Evolutionary conservation across 2,797 vertebrate species (phyloP).

Genomic region (Australoheros facetus): DNA sequence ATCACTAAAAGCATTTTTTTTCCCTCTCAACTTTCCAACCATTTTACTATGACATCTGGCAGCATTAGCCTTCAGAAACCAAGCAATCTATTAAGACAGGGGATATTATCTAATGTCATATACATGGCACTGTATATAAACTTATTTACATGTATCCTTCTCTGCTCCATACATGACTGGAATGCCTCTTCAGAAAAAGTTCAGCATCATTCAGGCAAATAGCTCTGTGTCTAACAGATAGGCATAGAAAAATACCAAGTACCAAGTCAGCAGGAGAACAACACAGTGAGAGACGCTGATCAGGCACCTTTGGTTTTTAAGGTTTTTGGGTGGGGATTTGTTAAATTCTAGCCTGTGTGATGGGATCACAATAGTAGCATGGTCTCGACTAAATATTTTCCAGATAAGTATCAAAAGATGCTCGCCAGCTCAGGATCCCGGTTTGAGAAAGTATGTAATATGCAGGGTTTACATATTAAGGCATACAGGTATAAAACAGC

Average conservation of each 20-base stretch:
- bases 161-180: constrained; percentile 63
- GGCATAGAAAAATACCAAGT: constrained; percentile 49
- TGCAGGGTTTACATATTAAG: constrained; percentile 23
- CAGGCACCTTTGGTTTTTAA: constrained; percentile 79
- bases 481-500: constrained; percentile 17
- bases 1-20: constrained; percentile 55
- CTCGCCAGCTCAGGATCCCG: constrained; percentile 10
- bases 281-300: constrained; percentile 49
- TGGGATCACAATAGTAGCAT: constrained; percentile 22
- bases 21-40: constrained; percentile 41
- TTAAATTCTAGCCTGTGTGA: constrained; percentile 19
- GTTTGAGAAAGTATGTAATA: not conserved
- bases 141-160: constrained; percentile 81
- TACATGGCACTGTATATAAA: constrained; percentile 72
- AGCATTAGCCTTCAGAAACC: constrained; percentile 55
- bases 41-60: constrained; percentile 8
- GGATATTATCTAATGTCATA: constrained; percentile 59
- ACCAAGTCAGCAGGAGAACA: constrained; percentile 52
- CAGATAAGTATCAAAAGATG: constrained; percentile 4
- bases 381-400: constrained; percentile 8
- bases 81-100: constrained; percentile 56
- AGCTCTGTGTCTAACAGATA: constrained; percentile 40
- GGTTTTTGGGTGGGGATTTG: constrained; percentile 44
- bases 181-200: constrained; percentile 71
- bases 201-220: constrained; percentile 56